These are phyloP conservation scores for Pachydiplax longipennis DNA, from an alignment of 2,888 invertebrate genomes.

Conservation along the genomic window DNA sequence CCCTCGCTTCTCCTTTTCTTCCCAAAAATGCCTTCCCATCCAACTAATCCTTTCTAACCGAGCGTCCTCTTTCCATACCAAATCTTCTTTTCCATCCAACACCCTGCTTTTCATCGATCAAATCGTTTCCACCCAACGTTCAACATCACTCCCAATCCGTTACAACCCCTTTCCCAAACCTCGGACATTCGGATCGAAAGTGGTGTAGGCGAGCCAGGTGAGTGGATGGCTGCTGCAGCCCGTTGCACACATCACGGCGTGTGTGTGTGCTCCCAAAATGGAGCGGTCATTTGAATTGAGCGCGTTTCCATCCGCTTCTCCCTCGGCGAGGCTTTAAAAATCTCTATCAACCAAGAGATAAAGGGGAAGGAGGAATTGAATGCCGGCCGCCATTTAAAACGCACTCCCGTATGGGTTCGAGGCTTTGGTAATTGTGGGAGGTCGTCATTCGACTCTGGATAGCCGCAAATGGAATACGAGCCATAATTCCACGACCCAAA, in stretches of 20 bases:
- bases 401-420: neutral
- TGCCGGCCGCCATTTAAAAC: conserved; percentile 6
- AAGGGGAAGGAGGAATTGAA: neutral
- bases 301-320: neutral
- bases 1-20: too few species aligned
- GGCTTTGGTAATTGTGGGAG: conserved; percentile 14
- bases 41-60: neutral
- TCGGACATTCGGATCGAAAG: neutral
- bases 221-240: neutral
- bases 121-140: neutral
- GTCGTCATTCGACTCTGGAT: neutral
- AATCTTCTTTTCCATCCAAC: neutral
- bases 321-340: neutral
- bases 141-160: neutral
- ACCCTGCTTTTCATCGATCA: neutral
- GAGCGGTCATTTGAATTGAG: neutral
- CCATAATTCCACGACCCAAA: neutral
- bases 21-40: too few species aligned
- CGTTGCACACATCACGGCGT: neutral
- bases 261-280: neutral
- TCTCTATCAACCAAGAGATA: neutral
- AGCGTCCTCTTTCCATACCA: neutral
- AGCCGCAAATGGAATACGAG: conserved; percentile 22
- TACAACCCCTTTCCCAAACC: neutral
- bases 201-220: neutral